A percentile compares a stretch with the other conserved stretches of the same genome.
phyloP scores from a whole-genome alignment of 2,888 invertebrate genomes.

The Dryadula phaetusa region DNA sequence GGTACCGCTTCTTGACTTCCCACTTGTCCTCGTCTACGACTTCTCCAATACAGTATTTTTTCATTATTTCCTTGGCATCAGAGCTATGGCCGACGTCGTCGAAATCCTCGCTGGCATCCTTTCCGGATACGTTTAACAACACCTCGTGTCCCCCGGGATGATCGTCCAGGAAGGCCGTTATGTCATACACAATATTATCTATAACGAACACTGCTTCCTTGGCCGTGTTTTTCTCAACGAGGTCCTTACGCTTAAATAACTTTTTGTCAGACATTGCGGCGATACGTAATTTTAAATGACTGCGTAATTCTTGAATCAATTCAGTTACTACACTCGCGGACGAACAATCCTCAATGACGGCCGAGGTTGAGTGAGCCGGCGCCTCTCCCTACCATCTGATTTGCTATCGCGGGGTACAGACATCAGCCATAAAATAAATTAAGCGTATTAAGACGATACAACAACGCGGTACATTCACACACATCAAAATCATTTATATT shows the following conservation, averaged over 20 bases:
- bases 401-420: conserved; percentile 14
- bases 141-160: conserved; percentile 99
- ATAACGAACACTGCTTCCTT: conserved; percentile 65
- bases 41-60: conserved; percentile 93
- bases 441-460: neutral
- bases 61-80: conserved; percentile 97
- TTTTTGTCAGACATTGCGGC: conserved; percentile 57
- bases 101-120: conserved; percentile 97
- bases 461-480: neutral
- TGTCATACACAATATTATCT: conserved; percentile 73
- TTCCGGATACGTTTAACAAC: conserved; percentile 92
- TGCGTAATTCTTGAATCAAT: conserved; percentile 3
- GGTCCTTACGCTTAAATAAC: conserved; percentile 66
- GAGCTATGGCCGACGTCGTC: conserved; percentile 99
- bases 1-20: conserved; percentile 55
- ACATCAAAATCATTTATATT: neutral
- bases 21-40: conserved; percentile 86
- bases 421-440: conserved; percentile 2
- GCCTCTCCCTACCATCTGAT: conserved; percentile 5
- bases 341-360: conserved; percentile 15
- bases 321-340: neutral
- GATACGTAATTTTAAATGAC: neutral
- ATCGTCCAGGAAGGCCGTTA: conserved; percentile 78
- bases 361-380: conserved; percentile 22
- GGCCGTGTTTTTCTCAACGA: conserved; percentile 55